Evolutionary conservation across 2,888 invertebrate genomes (phyloP), one percentile per base, ranked within the genome.

Genomic region (Timandra comae): DNA sequence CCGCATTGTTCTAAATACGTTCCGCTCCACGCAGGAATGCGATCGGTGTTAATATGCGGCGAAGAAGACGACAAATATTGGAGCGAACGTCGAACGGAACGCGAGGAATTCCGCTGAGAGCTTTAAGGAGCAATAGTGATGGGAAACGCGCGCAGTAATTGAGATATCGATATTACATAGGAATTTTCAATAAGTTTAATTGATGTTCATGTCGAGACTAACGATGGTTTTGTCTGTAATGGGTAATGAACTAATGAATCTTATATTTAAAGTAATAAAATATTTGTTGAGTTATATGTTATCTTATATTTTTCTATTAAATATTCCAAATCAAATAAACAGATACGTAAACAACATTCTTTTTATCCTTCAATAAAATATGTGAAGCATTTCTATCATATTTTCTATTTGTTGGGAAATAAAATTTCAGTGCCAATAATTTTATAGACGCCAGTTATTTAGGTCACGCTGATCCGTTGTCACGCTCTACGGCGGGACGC

Each of bases 21-120:
- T 48, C 46, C 43, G 39, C 33, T 34, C 30, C 34, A 40, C 41
- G 47, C 39, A 51, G 50, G 66, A 60, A 69, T 65, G 61, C 56
- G 53, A 38, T 47, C 44, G 51, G 50, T 52, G 59, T 64, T 60
- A 65, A 66, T 68, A 66, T 65, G 62, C 65, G 59, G 52, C 40
- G 47, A 41, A 33, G 44, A 43, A 39, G 35, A 52, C 64, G 64
- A 61, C 69, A 69, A 72, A 75, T 73, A 75, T 71, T 56, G 60
- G 52, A 40, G 56, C 43, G 43, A 48, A 49, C 45, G 54, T 49
- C 42, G 58, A 56, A 53, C 52, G 56, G 52, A 61, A 68, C 69
- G 69, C 56, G 24, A 20, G 67, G 76, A 68, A 78, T 78, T 63
- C 55, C 57, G 54, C 51, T 53, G 54, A 41, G 56, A 54, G 16